Evolutionary conservation across 2,888 invertebrate genomes (phyloP).

Genomic region (Sinodicranocentrus sp.): DNA sequence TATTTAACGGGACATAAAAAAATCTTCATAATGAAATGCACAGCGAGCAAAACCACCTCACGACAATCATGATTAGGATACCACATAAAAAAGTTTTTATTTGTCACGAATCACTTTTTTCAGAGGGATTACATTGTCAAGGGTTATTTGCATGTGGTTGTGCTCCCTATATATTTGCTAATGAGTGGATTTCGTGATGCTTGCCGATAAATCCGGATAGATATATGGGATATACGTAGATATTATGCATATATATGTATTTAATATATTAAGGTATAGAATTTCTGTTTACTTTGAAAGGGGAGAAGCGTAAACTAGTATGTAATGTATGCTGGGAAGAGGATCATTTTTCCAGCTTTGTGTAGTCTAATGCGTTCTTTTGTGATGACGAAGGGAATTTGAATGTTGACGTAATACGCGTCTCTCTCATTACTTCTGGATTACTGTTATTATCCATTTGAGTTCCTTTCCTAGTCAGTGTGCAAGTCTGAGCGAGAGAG

Average conservation of each 20-base stretch:
- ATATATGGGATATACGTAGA: not conserved
- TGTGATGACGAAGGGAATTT: not conserved
- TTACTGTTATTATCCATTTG: too few species aligned
- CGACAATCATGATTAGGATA: not conserved
- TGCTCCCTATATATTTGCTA: not conserved
- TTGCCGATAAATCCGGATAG: not conserved
- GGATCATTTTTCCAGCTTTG: not conserved
- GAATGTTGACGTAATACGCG: not conserved
- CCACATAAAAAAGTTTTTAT: not conserved
- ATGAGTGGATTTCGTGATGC: conserved; percentile 23
- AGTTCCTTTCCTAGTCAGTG: not conserved
- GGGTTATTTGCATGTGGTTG: not conserved
- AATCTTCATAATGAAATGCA: not conserved
- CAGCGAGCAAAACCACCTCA: not conserved
- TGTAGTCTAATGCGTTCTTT: not conserved
- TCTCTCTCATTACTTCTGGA: too few species aligned
- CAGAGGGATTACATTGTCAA: not conserved
- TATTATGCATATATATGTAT: not conserved
- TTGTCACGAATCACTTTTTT: not conserved
- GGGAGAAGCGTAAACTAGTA: not conserved
- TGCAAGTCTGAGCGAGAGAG: not conserved
- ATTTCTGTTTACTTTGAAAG: not conserved
- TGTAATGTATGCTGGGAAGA: not conserved
- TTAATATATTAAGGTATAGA: not conserved
- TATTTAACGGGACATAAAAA: too few species aligned